Conservation (phyloP, 2,797 vertebrate species). For the Pteronotus mesoamericanus region DNA sequence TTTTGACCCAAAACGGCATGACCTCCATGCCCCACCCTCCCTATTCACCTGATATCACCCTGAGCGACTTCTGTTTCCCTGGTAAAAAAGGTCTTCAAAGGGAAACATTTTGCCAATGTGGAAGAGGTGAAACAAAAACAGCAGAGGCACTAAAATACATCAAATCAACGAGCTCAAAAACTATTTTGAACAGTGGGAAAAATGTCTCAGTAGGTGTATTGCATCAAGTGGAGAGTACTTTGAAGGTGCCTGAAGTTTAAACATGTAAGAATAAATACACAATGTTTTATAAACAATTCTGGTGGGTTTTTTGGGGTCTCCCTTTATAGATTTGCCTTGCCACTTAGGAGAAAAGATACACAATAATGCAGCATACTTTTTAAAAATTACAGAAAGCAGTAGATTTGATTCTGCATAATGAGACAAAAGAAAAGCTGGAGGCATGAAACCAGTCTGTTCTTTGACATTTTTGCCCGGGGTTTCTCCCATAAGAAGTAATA, state of each 20-base stretch:
- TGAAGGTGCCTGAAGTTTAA: neutral
- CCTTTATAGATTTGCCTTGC: neutral
- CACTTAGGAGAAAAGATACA: neutral
- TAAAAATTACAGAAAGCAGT: neutral
- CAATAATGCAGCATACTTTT: neutral
- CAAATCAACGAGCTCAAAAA: neutral
- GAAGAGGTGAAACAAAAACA: neutral
- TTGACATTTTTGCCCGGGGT: neutral
- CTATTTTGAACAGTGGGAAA: neutral
- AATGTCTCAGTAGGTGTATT: neutral
- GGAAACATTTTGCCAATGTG: neutral
- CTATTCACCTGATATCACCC: neutral
- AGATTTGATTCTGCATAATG: neutral
- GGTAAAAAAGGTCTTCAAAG: neutral
- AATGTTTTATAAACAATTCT: neutral
- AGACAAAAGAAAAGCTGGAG: neutral
- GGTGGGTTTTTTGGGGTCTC: neutral
- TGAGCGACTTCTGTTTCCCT: neutral
- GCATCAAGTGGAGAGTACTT: neutral
- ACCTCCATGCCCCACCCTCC: neutral
- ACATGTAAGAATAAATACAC: neutral
- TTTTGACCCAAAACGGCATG: neutral
- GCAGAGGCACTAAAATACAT: neutral
- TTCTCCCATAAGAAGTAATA: neutral
- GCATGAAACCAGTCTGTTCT: neutral